Evolutionary conservation across 2,113 vertebrate genomes (phyloP).

Genomic region (Gila orcuttii): DNA sequence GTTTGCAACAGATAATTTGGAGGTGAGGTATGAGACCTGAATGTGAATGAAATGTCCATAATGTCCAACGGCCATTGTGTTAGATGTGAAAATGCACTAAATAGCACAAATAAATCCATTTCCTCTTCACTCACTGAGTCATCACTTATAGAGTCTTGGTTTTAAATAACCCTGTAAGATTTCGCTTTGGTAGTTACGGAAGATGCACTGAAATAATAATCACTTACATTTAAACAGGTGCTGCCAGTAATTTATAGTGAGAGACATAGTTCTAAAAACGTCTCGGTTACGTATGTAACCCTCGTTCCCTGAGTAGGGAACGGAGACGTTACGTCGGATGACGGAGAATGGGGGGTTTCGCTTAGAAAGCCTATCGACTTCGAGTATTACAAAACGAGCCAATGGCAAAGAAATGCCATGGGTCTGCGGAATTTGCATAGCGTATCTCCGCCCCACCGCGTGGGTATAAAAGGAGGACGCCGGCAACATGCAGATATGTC

Average conservation of each 20-base stretch:
- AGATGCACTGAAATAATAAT: not conserved
- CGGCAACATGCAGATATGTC: too few species aligned
- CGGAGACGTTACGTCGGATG: too few species aligned
- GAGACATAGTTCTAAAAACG: not conserved
- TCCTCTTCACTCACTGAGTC: not conserved
- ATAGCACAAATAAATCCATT: conserved; percentile 4
- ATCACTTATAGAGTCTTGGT: not conserved
- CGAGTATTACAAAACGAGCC: too few species aligned
- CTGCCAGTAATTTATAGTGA: not conserved
- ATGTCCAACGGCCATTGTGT: conserved; percentile 28
- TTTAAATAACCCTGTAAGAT: conserved; percentile 15
- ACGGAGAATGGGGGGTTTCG: too few species aligned
- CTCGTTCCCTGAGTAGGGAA: too few species aligned
- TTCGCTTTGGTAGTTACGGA: not conserved
- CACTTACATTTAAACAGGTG: not conserved
- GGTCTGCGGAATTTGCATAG: too few species aligned
- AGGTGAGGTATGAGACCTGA: conserved; percentile 46
- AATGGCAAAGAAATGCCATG: too few species aligned
- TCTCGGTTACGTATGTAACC: too few species aligned
- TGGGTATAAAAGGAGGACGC: too few species aligned
- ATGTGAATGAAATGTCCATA: conserved; percentile 45
- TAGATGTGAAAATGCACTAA: conserved; percentile 25
- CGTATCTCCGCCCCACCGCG: too few species aligned
- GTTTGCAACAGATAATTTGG: conserved; percentile 38
- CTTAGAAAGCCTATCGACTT: too few species aligned